phyloP scores from a whole-genome alignment of 1,140 invertebrate genomes.

The Pygmarrhopalites habei region DNA sequence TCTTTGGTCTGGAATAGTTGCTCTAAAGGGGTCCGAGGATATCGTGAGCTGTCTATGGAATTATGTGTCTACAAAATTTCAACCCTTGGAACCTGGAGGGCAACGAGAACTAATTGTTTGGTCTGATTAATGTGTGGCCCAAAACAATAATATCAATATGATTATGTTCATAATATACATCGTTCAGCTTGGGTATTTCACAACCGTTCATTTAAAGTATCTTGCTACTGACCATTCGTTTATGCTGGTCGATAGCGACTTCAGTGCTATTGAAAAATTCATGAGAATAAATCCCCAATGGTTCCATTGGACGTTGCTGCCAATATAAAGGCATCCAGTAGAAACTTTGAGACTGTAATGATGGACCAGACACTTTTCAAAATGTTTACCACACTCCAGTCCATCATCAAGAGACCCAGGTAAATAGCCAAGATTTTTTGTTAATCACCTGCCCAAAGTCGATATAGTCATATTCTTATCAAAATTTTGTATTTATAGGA shows the following conservation, averaged over 20 bases:
- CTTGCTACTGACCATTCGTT: slow-evolving; percentile 9
- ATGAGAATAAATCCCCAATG: neutral
- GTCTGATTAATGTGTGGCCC: neutral
- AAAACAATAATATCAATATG: no score
- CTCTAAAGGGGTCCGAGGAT: neutral
- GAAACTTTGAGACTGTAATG: no score
- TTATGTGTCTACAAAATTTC: neutral
- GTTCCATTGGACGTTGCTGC: no score
- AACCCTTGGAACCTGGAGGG: neutral
- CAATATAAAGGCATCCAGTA: no score
- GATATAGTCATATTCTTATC: no score
- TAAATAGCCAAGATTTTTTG: no score
- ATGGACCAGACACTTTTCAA: no score
- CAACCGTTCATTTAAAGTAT: slow-evolving; percentile 3
- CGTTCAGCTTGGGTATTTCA: neutral
- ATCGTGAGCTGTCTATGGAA: neutral
- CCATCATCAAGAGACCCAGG: no score
- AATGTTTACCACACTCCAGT: no score
- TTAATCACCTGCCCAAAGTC: no score
- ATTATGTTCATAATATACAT: neutral
- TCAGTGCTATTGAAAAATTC: neutral
- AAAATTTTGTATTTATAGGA: no score
- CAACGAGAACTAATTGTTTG: neutral
- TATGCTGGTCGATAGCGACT: neutral
- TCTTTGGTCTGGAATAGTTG: neutral